Conservation (phyloP, 2,797 vertebrate species). For the Petrocephalus sullivani region DNA sequence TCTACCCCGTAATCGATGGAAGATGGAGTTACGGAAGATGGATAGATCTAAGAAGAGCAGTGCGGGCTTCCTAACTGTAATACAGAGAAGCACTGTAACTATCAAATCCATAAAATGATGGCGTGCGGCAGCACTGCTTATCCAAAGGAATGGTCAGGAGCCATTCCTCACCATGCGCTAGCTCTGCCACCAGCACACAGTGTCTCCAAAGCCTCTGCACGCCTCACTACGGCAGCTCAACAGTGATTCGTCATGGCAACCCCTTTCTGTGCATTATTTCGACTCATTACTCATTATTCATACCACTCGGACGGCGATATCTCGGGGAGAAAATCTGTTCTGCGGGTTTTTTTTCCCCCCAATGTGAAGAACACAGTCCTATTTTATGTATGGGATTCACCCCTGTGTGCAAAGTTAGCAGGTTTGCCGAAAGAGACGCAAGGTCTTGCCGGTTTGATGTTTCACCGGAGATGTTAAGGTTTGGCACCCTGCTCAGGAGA, state of each 20-base stretch:
- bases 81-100: background rate
- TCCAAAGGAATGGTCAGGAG: background rate
- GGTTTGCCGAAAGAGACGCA: background rate
- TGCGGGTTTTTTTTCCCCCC: background rate
- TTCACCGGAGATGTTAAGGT: background rate
- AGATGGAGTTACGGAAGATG: background rate
- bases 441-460: background rate
- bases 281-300: constrained; percentile 15
- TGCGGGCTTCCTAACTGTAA: background rate
- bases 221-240: background rate
- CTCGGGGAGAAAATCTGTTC: background rate
- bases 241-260: constrained; percentile 15
- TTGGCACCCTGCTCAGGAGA: background rate
- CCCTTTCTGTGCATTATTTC: constrained; percentile 17
- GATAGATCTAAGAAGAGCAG: background rate
- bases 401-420: background rate
- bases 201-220: background rate
- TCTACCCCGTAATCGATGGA: background rate
- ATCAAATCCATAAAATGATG: background rate
- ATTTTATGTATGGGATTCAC: background rate
- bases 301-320: background rate
- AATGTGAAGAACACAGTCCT: background rate
- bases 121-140: background rate
- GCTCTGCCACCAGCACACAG: background rate
- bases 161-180: background rate